Percentiles rank a stretch among this genome's conserved stretches.
These are phyloP conservation scores for Arnoldichthys spilopterus DNA, from an alignment of 2,797 vertebrate species.

Conservation along the genomic window DNA sequence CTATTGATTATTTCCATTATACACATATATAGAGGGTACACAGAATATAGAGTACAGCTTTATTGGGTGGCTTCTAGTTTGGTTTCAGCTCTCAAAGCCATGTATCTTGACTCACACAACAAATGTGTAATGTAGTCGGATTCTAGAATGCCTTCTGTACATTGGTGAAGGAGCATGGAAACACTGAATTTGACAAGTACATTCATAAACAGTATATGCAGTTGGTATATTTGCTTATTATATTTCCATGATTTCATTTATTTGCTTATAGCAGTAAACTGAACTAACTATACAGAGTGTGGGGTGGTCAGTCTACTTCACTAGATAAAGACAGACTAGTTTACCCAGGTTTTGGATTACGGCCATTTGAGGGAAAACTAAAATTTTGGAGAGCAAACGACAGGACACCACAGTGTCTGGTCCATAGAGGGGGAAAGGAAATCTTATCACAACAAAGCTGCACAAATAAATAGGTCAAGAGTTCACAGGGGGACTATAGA, in stretches of 20 bases:
- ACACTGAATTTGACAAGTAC: constrained; percentile 62
- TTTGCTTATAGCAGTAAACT: constrained; percentile 30
- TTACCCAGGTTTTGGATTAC: constrained; percentile 21
- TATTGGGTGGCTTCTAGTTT: constrained; percentile 26
- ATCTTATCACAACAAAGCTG: constrained; percentile 31
- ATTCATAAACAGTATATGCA: constrained; percentile 65
- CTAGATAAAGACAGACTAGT: constrained; percentile 22
- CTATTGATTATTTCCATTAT: constrained; percentile 69
- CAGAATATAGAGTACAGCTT: constrained; percentile 64
- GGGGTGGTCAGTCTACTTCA: constrained; percentile 41
- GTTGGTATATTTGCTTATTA: constrained; percentile 35
- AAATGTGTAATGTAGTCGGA: constrained; percentile 31
- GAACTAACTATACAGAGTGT: constrained; percentile 39
- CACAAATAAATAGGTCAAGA: constrained; percentile 24
- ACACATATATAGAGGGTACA: constrained; percentile 59
- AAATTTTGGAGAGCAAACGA: constrained; percentile 20
- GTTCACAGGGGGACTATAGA: neutral
- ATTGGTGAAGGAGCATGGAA: constrained; percentile 59
- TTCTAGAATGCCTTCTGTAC: constrained; percentile 67
- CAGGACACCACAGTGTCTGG: constrained; percentile 64
- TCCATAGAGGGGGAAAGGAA: constrained; percentile 53
- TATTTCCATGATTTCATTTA: constrained; percentile 37
- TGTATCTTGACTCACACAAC: constrained; percentile 32
- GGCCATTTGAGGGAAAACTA: constrained; percentile 19
- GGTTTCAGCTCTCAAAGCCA: constrained; percentile 25